Evolutionary conservation across 1,140 invertebrate genomes (phyloP), one percentile per base, ranked within the genome.

Genomic region (Gryllus bimaculatus): DNA sequence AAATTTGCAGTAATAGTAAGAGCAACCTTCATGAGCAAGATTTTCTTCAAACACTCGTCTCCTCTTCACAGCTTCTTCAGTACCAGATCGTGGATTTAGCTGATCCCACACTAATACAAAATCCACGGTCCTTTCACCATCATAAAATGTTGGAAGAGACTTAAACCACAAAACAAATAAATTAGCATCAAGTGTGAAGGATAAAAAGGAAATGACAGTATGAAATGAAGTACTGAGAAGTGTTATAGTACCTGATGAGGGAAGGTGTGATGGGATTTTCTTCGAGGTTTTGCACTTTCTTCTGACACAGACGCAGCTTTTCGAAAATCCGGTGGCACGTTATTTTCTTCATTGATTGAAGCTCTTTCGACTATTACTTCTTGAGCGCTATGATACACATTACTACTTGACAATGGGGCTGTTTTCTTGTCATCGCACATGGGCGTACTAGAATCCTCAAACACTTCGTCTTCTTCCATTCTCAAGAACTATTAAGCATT

Each of bases 101-200:
- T 89, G 86, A 84, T 93, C 90, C 90, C 92, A 94, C 13, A 93
- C 93, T 76, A 95, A 83, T 78, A 95, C 89, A 88, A 93, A 95
- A 85, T 94, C 93, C 81, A 95, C 91, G 6, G 91, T 91, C 26
- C 91, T 86, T 3, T 89, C 84, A 7, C 90, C 90, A 84, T 94
- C 92, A 74, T 87, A 87, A 83, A 94, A 93, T 73, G 81, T 82
- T 20, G 79, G 80, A 10, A 76, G 73, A 47, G 76, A 77, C 20
- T 20, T 21, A 77, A 21, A 47, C 8, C 13, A 47, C 2, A 8
- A 47, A 48, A 54, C 21, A 13, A 47, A 20, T 18, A 73, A 73
- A 18, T 20, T 18, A 20, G 73, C 15, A 20, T 18, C 15, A 20
- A 73, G 15, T 73, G 15, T 73, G 15, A 73, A 73, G 20, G 5